Evolutionary conservation across 2,113 vertebrate species (phyloP).

Genomic region (Mobula birostris): DNA sequence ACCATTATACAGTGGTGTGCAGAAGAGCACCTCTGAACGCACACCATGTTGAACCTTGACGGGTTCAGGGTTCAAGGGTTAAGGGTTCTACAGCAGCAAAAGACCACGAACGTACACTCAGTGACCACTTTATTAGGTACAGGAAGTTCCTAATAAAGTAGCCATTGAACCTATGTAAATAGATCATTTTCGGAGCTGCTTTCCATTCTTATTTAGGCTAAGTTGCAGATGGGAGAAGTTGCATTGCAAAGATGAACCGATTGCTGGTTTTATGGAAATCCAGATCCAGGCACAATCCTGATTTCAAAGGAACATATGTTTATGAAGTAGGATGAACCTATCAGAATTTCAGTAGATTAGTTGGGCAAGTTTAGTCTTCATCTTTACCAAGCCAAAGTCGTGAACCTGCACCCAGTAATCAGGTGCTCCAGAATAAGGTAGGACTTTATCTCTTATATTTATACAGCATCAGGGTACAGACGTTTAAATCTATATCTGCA

Average conservation of each 20-base stretch:
- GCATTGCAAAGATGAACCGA: neutral
- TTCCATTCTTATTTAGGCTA: conserved; percentile 8
- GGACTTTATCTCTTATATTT: neutral
- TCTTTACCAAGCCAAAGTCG: neutral
- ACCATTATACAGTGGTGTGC: too few species aligned
- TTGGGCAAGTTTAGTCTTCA: conserved; percentile 24
- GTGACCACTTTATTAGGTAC: too few species aligned
- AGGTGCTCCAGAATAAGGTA: neutral
- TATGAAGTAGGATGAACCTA: neutral
- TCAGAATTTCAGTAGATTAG: neutral
- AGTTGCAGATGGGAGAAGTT: neutral
- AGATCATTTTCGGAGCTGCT: neutral
- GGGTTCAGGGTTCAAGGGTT: too few species aligned
- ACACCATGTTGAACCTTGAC: too few species aligned
- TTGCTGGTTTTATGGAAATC: neutral
- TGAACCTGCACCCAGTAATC: conserved; percentile 19
- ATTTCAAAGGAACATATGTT: neutral
- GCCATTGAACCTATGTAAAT: neutral
- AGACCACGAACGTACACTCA: too few species aligned
- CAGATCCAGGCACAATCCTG: neutral
- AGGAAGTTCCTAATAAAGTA: neutral
- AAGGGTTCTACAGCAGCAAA: too few species aligned
- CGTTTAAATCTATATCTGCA: neutral
- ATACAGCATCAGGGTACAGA: neutral
- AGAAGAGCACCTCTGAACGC: too few species aligned